Base-by-base conservation (phyloP, 2,113 vertebrate species). In the Seriola rivoliana region DNA sequence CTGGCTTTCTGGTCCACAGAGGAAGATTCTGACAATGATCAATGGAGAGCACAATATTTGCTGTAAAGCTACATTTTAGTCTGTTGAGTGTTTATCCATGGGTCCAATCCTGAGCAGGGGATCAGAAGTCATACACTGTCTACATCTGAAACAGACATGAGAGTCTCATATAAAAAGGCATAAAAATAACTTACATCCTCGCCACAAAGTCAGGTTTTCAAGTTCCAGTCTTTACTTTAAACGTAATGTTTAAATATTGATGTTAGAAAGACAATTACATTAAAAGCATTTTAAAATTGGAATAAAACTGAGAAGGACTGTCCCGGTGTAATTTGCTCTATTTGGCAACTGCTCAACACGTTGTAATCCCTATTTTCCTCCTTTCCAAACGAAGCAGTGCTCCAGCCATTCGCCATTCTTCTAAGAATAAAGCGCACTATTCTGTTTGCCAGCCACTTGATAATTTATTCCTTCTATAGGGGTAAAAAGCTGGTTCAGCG, bases 391-490 rank as follows among this genome's bases (percentile, higher is more conserved):
- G 10, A 85, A 80, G 50, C 46, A n/a, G 67, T 0, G 29, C 70
- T 69, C 52, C 46, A 78, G 82, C 75, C 69, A 86, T 86, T 82
- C 67, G 6, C 59, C 57, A 68, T 86, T 91, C 80, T 82, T 88
- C 77, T 55, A 77, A 89, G 82, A 91, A 91, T 83, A 91, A 86
- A 92, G 65, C 48, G 12, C 48, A 63, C 79, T 78, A 57, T 65
- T 86, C 90, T 79, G 68, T 85, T 86, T 82, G 71, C 82, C 87
- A 79, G 75, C 58, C 66, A 13, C 78, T 50, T 87, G 86, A 86
- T 90, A 89, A 93, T 92, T 91, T 91, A 93, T 94, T 92, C 88
- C 63, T 88, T 86, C 85, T 88, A 88, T 82, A 76, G 81, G 76
- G 70, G 78, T 54, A 84, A 89, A 92, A 93, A 84, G 88, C 87